Conservation (phyloP, 2,888 invertebrate genomes). For the Polymixis lichenea region DNA sequence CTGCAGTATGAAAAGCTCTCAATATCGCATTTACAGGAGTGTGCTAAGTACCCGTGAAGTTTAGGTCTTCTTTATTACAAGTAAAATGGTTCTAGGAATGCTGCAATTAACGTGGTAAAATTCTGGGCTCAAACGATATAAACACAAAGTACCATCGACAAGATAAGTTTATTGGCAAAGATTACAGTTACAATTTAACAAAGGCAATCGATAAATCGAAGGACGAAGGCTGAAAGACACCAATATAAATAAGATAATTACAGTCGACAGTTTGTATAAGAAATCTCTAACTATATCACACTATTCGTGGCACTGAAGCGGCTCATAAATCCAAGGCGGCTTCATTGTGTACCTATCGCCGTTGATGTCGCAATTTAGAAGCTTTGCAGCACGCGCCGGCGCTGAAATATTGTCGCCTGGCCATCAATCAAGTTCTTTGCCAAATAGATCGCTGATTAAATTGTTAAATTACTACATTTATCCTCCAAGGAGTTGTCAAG, state of each 20-base stretch:
- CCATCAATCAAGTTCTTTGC: conserved; percentile 84
- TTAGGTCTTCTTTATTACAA: neutral
- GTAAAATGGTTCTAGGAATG: too few species aligned
- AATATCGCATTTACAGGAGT: neutral
- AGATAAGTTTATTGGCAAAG: neutral
- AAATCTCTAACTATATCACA: conserved; percentile 67
- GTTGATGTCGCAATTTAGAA: conserved; percentile 81
- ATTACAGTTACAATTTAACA: conserved; percentile 14
- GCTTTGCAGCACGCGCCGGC: conserved; percentile 74
- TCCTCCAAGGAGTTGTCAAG: conserved; percentile 54
- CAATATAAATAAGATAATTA: conserved; percentile 66
- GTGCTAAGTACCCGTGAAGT: neutral
- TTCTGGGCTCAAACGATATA: neutral
- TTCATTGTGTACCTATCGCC: conserved; percentile 82
- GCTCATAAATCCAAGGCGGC: conserved; percentile 78
- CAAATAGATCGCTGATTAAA: conserved; percentile 85
- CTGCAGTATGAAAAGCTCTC: neutral
- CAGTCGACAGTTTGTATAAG: conserved; percentile 65
- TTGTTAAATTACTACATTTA: conserved; percentile 80
- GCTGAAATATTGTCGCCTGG: conserved; percentile 81
- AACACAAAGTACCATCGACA: neutral
- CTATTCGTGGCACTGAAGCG: conserved; percentile 66
- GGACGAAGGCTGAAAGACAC: conserved; percentile 38
- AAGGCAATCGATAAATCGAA: conserved; percentile 21
- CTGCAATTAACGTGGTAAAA: too few species aligned